Evolutionary conservation across 1,140 invertebrate genomes (phyloP).

Genomic region (Aradophagus sp.): DNA sequence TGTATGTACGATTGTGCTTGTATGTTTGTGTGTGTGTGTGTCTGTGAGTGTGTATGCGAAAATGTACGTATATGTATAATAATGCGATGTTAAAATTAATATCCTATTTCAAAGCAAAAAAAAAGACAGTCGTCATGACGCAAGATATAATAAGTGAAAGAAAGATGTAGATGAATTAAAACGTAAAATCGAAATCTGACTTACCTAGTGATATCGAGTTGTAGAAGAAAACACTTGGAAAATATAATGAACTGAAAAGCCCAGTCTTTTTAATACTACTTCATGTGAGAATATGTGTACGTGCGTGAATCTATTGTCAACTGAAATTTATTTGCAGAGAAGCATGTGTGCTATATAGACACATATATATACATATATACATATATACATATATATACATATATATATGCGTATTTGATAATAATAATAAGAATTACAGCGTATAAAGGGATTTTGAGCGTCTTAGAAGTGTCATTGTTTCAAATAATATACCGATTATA

Average conservation of each 20-base stretch:
- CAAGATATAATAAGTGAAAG: slow-evolving; percentile 4
- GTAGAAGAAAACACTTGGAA: slow-evolving; percentile 15
- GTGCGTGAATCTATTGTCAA: slow-evolving; percentile 1
- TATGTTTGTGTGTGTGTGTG: no score
- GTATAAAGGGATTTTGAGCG: slow-evolving; percentile 45
- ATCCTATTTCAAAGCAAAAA: slow-evolving; percentile 39
- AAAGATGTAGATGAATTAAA: not conserved
- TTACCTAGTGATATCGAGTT: slow-evolving; percentile 19
- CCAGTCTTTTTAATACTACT: slow-evolving; percentile 62
- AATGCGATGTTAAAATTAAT: slow-evolving; percentile 44
- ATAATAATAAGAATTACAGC: slow-evolving; percentile 46
- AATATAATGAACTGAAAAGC: slow-evolving; percentile 47
- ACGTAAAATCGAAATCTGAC: slow-evolving; percentile 24
- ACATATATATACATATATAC: not conserved
- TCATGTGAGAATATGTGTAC: slow-evolving; percentile 7
- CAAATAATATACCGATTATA: slow-evolving; percentile 28
- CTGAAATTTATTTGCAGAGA: slow-evolving; percentile 16
- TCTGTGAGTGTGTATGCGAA: no score
- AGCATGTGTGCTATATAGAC: slow-evolving; percentile 23
- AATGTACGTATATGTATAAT: no score
- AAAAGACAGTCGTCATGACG: slow-evolving; percentile 2
- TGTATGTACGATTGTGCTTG: slow-evolving; percentile 31
- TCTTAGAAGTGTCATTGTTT: slow-evolving; percentile 39
- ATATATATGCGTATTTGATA: slow-evolving; percentile 59
- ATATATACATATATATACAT: no score